Percentiles rank a stretch among this genome's conserved stretches.
These are phyloP conservation scores for Sturmia bella DNA, from an alignment of 2,888 invertebrate species.

Conservation along the genomic window DNA sequence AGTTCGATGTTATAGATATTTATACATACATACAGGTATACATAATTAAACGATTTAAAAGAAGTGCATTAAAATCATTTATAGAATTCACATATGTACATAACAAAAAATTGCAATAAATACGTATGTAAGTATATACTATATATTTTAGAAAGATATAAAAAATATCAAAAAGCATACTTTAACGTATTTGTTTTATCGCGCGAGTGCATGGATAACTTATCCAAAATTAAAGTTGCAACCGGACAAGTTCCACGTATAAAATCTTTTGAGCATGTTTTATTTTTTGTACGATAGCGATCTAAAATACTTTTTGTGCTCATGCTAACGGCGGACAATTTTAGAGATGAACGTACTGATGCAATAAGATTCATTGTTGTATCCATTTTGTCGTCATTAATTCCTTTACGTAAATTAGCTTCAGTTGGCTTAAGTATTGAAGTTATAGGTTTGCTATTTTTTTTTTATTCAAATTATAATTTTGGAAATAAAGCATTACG, in stretches of 20 bases:
- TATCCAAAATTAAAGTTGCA: slow-evolving; percentile 60
- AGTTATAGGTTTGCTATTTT: slow-evolving; percentile 54
- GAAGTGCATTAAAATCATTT: neutral
- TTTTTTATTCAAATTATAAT: slow-evolving; percentile 42
- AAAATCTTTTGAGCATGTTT: slow-evolving; percentile 73
- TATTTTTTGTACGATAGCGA: slow-evolving; percentile 71
- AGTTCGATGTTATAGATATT: too few relatives aligned
- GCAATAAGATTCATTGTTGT: slow-evolving; percentile 30
- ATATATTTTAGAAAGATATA: slow-evolving; percentile 37
- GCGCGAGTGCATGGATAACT: slow-evolving; percentile 76
- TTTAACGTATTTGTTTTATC: slow-evolving; percentile 80
- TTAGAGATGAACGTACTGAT: slow-evolving; percentile 72
- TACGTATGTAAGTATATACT: neutral
- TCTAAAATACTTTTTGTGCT: slow-evolving; percentile 77
- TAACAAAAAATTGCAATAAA: neutral
- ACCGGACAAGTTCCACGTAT: slow-evolving; percentile 74
- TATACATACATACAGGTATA: too few relatives aligned
- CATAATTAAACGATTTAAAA: too few relatives aligned
- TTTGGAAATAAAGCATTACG: slow-evolving; percentile 50
- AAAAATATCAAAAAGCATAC: slow-evolving; percentile 75
- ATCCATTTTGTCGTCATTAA: slow-evolving; percentile 42
- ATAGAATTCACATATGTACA: slow-evolving; percentile 10
- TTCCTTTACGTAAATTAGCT: slow-evolving; percentile 41
- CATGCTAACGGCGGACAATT: slow-evolving; percentile 69
- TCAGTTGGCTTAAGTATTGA: slow-evolving; percentile 45